These are phyloP conservation scores for Ambastaia sidthimunki DNA, from an alignment of 2,797 vertebrate species.

Conservation along the genomic window DNA sequence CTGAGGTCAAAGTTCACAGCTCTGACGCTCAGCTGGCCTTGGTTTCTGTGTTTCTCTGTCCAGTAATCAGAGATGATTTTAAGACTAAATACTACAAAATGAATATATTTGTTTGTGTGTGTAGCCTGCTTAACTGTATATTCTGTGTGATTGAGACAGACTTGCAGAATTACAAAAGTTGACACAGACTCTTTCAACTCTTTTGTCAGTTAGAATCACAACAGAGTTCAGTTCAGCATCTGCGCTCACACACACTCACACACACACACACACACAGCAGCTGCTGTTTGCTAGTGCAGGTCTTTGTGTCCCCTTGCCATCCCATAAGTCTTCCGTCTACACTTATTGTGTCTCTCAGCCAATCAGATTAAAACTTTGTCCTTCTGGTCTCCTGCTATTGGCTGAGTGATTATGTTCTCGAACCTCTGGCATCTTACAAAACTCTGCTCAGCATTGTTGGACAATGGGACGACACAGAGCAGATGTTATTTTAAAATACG, in stretches of 20 bases:
- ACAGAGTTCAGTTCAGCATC: constrained; percentile 43
- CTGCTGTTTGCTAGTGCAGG: constrained; percentile 71
- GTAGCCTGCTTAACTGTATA: background rate
- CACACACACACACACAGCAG: constrained; percentile 60
- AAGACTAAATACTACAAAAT: background rate
- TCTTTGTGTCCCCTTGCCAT: constrained; percentile 66
- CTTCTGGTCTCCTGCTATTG: constrained; percentile 8
- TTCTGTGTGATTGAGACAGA: constrained; percentile 27
- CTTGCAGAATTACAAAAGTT: constrained; percentile 69
- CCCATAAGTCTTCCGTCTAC: constrained; percentile 50
- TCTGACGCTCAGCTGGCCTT: constrained; percentile 6
- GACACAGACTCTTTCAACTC: constrained; percentile 65
- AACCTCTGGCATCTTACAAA: constrained; percentile 25
- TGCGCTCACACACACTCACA: constrained; percentile 26
- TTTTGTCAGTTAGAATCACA: constrained; percentile 73
- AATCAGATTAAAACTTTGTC: constrained; percentile 24
- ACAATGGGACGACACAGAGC: constrained; percentile 58
- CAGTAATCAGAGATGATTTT: background rate
- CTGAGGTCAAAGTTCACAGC: constrained; percentile 25
- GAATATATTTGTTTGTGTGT: constrained; percentile 27
- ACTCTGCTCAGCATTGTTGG: constrained; percentile 55
- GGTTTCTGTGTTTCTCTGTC: constrained; percentile 1
- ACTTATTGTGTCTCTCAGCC: constrained; percentile 49
- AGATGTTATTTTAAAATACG: constrained; percentile 69
- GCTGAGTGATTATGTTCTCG: constrained; percentile 28